phyloP scores from a whole-genome alignment of 92 coral and sea anemone genomes.

The Virgularia gustaviana region DNA sequence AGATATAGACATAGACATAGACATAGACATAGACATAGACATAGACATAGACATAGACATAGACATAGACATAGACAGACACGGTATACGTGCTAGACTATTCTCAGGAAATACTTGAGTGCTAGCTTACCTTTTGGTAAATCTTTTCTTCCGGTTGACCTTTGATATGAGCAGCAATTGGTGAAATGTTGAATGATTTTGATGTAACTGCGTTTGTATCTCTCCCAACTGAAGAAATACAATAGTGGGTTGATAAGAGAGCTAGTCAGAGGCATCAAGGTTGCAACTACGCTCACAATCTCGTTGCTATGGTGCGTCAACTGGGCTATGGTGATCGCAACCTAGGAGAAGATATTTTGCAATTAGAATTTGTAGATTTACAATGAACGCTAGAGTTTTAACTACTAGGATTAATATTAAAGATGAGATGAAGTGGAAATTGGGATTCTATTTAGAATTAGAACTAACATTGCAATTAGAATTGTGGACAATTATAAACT shows the following conservation, averaged over 20 bases:
- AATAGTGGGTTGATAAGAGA: constrained; percentile 16
- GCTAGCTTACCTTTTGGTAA: not conserved
- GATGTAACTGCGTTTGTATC: constrained; percentile 14
- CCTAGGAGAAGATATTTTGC: not conserved
- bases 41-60: too few relatives aligned
- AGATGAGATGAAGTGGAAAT: too few relatives aligned
- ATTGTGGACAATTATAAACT: too few relatives aligned
- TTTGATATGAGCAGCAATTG: not conserved
- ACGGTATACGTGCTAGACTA: too few relatives aligned
- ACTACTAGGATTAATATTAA: not conserved
- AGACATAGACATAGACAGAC: too few relatives aligned
- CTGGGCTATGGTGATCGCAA: constrained; percentile 13
- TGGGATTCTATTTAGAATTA: too few relatives aligned
- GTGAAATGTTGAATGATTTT: not conserved
- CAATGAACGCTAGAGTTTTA: not conserved
- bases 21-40: too few relatives aligned
- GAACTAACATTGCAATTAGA: too few relatives aligned
- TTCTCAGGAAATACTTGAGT: not conserved
- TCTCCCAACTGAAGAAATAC: constrained; percentile 27
- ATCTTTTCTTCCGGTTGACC: not conserved
- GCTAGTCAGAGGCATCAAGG: constrained; percentile 15
- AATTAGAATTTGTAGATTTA: not conserved
- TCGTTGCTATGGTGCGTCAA: not conserved
- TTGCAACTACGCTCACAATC: not conserved
- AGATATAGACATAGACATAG: too few relatives aligned